Conservation (phyloP, 2,888 invertebrate species). For the Stenchaetothrips biformis region DNA sequence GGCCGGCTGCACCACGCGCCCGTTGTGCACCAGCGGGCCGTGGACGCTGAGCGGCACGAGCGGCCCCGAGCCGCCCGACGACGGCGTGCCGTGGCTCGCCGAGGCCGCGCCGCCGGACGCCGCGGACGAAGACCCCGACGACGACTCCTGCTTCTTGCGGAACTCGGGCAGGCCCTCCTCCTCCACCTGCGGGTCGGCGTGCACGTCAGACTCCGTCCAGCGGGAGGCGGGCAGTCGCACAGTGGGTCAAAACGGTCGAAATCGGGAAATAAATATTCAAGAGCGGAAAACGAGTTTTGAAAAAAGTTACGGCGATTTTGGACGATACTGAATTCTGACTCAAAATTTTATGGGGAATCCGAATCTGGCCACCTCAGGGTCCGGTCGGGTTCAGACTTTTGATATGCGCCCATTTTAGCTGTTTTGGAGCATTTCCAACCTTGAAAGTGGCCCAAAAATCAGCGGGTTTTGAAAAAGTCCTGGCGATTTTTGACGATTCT, state of each 20-base stretch:
- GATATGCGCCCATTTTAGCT: too few relatives aligned
- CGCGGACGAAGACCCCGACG: background rate
- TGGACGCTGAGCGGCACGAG: background rate
- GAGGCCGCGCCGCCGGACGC: background rate
- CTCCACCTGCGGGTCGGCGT: constrained; percentile 59
- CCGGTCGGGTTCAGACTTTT: too few relatives aligned
- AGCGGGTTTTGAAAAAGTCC: too few relatives aligned
- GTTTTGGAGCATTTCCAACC: too few relatives aligned
- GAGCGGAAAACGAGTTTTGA: background rate
- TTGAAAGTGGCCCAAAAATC: too few relatives aligned
- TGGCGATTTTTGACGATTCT: too few relatives aligned
- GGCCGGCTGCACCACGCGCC: background rate
- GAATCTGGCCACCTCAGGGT: too few relatives aligned
- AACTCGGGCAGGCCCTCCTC: constrained; percentile 72
- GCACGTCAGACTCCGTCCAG: too few relatives aligned
- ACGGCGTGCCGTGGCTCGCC: background rate
- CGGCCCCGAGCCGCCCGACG: background rate
- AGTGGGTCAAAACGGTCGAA: background rate
- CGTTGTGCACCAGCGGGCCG: constrained; percentile 11
- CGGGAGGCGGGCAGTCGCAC: too few relatives aligned
- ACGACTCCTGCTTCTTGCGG: constrained; percentile 34
- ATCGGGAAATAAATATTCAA: background rate
- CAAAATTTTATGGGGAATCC: too few relatives aligned
- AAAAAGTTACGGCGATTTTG: background rate
- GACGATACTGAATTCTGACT: too few relatives aligned